Base-by-base conservation (phyloP, 2,113 vertebrate species). In the Calonectris borealis region DNA sequence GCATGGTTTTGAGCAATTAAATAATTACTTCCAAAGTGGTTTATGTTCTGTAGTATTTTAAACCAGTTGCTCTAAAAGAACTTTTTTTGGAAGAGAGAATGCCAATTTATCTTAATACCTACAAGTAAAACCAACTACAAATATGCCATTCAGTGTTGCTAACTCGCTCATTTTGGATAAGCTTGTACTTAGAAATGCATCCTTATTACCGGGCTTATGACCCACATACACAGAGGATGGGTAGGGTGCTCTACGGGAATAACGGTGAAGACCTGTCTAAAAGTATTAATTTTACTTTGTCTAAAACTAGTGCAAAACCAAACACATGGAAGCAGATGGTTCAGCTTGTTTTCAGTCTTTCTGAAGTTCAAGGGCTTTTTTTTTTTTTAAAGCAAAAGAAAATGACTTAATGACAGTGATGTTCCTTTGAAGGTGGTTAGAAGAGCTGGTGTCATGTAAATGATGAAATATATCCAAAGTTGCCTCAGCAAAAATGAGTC, bases 401-500 rank as follows among this genome's bases (percentile, higher is more conserved):
- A 61, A 78, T 87, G 9, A 62, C 49, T 91, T 95, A 89, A 93
- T 94, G 72, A 29, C 44, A 42, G 36, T 25, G 49, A 6, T 31
- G 16, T 58, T 69, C 38, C 54, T 96, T 90, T 95, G 91, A 96
- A 89, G 58, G 51, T 55, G 42, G 25, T 57, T 85, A 32, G 46
- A 75, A 77, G 81, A 70, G 86, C 73, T 89, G 48, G 26, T 91
- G 86, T 79, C 78, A 40, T 58, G 66, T 49, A 82, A 38, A 77
- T 94, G 81, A 91, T 89, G 95, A 89, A 94, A 83, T 65, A 49
- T 31, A 18, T 94, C 75, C 58, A 18, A 36, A 70, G 51, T 85
- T 97, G 95, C 87, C 75, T 97, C 93, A 91, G 91, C 91, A 94
- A 94, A 96, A 95, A 76, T 46, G 49, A 94, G 22, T 48, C n/a